These are phyloP conservation scores for Macropus fuliginosus DNA, from an alignment of 2,797 vertebrate species.

Conservation along the genomic window DNA sequence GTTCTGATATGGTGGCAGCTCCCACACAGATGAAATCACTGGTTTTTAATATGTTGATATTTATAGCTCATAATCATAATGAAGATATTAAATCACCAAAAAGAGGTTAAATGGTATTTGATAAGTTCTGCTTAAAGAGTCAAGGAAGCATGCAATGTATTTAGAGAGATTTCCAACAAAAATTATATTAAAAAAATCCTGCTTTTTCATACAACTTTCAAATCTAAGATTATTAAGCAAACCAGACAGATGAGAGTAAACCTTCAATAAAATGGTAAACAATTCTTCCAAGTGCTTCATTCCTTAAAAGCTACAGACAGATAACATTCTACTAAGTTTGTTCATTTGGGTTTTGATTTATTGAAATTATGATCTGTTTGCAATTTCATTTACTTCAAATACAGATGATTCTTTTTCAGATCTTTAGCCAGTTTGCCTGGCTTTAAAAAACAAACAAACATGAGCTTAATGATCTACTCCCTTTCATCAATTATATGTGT, in stretches of 20 bases:
- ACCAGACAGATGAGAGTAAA: neutral
- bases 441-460: slow-evolving; percentile 28
- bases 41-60: neutral
- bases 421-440: slow-evolving; percentile 12
- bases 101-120: neutral
- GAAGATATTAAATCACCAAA: neutral
- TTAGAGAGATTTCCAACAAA: neutral
- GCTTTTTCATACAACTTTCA: neutral
- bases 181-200: neutral
- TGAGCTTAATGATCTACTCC: slow-evolving; percentile 17
- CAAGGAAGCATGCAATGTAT: neutral
- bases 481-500: neutral
- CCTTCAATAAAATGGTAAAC: neutral
- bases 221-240: neutral
- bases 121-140: neutral
- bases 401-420: slow-evolving; percentile 22
- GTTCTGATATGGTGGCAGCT: neutral
- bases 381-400: slow-evolving; percentile 41
- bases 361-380: neutral
- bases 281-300: neutral
- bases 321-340: neutral
- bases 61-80: neutral
- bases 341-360: neutral
- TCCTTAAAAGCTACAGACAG: neutral
- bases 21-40: neutral